Evolutionary conservation across 2,113 vertebrate genomes (phyloP).

Genomic region (Phalacrocorax pelagicus): DNA sequence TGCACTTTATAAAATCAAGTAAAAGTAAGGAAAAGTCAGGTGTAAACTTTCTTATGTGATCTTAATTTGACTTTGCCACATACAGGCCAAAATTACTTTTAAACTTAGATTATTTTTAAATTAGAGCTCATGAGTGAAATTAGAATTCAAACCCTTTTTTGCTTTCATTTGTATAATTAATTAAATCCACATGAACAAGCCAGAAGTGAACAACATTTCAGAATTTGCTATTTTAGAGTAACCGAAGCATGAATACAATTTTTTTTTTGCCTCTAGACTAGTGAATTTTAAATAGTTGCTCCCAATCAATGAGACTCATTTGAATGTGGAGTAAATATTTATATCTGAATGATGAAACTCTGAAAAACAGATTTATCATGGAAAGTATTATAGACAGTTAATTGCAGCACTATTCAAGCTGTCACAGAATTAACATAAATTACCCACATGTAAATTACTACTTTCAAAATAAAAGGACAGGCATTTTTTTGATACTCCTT

Average conservation of each 20-base stretch:
- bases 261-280: background rate
- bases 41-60: background rate
- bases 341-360: background rate
- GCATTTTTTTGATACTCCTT: background rate
- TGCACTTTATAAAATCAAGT: background rate
- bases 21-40: background rate
- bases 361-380: constrained; percentile 1
- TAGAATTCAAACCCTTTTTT: background rate
- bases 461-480: background rate
- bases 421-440: background rate
- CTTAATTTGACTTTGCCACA: background rate
- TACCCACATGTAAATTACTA: background rate
- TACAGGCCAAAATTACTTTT: background rate
- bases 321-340: constrained; percentile 37
- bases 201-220: background rate
- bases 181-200: background rate
- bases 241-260: background rate
- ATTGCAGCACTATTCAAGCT: constrained; percentile 20
- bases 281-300: background rate
- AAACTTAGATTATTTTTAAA: background rate
- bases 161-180: background rate
- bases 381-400: background rate
- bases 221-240: background rate
- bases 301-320: constrained; percentile 5
- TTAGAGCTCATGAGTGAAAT: background rate